Base-by-base conservation (phyloP, 2,888 invertebrate species). In the Caenorhabditis drosophilae region DNA sequence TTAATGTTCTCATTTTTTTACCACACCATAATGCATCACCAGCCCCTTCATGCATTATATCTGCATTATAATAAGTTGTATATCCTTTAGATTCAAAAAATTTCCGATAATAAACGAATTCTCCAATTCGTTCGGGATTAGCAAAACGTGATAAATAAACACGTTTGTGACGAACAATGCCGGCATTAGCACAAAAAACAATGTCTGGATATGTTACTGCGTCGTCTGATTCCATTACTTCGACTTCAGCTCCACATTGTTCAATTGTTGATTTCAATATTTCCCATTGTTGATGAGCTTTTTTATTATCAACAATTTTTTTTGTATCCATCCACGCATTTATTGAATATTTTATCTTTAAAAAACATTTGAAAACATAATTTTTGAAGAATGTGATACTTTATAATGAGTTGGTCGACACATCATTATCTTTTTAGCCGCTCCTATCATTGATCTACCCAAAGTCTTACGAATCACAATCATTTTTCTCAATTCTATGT, bases 101-200 rank as follows among this genome's bases (percentile, higher is more conserved):
- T 20, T 66, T 54, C 16, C 74, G 64, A 64, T 78, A 80, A 54
- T 74, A 74, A 20, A 60, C 67, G 7, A 70, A 70, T 52, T 82
- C 82, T 15, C 78, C 80, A 44, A 77, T 68, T 26, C 82, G 69
- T 48, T 82, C 76, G 9, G 70, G 64, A 41, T 71, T 62, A 7
- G 63, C 70, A 41, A 81, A 81, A 50, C 76, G 75, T 20, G 80
- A 67, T 4, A 81, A 46, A 58, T 77, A 82, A 6, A 78, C 76
- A 15, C 57, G 60, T 16, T 76, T 77, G 20, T 67, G 73, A 15
- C 74, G 61, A 6, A 81, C 52, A 7, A 78, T 69, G 12, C 56
- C 58, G 0, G 82, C 82, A 54, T 82, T 82, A 11, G 82, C 82
- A 22, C 77, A 73, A 60, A 81, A 82, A 15, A 83, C 82, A 48